Conservation (phyloP, 2,888 invertebrate species). For the Pachymerium ferrugineum region DNA sequence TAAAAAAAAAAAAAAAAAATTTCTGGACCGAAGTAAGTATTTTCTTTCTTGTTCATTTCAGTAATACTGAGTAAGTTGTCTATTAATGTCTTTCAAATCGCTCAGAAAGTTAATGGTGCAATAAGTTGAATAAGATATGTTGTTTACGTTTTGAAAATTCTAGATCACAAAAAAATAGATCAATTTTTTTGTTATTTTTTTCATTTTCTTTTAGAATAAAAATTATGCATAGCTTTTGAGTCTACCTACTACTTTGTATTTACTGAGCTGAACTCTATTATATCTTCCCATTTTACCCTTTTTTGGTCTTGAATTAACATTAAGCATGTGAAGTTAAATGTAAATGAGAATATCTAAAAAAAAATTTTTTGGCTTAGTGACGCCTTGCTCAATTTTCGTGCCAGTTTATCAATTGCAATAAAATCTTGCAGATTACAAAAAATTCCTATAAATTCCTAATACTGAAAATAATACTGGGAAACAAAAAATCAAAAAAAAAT, state of each 20-base stretch:
- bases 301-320: not conserved
- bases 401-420: not conserved
- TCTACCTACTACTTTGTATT: not conserved
- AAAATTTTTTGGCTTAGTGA: not conserved
- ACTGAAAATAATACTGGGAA: constrained; percentile 9
- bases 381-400: constrained; percentile 8
- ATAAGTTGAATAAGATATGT: not conserved
- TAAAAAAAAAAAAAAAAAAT: no score
- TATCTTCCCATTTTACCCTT: not conserved
- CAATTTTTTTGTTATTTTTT: not conserved
- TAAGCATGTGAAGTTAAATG: not conserved
- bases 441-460: constrained; percentile 14
- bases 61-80: constrained; percentile 21
- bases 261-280: not conserved
- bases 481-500: not conserved
- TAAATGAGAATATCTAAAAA: not conserved
- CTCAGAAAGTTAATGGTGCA: not conserved
- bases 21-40: not conserved
- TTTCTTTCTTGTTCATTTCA: not conserved
- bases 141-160: not conserved
- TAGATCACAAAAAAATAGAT: not conserved
- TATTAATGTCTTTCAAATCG: not conserved
- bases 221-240: not conserved
- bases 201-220: not conserved
- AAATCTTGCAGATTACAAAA: not conserved